Base-by-base conservation (phyloP, 2,888 invertebrate genomes). In the Hypena proboscidalis region DNA sequence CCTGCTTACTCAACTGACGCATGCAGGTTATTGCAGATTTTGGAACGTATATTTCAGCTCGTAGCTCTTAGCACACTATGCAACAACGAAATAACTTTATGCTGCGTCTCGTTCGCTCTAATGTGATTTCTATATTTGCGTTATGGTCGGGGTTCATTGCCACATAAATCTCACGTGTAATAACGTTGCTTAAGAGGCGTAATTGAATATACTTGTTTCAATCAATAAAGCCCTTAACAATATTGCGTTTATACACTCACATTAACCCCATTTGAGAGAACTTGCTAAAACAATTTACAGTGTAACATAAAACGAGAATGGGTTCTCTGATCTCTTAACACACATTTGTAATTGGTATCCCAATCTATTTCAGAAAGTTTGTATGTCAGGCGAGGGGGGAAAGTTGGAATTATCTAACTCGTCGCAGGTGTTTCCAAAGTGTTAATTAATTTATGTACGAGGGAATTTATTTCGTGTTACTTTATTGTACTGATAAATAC, bases 361-460 rank as follows among this genome's bases (percentile, higher is more conserved):
- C 63, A 73, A 77, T 80, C 74, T 76, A 74, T 78, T 74, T 65
- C 55, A 46, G 35, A 65, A 78, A 77, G 67, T 77, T 79, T 70
- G 45, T 53, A 63, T 59, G 59, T 67, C 65, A 62, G 62, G 54
- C 57, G 43, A 71, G 74, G 69, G 70, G 65, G 59, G 56, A 64
- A 79, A 80, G 66, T 80, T 78, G 70, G 70, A 32, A 79, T 80
- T 72, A 79, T 74, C 74, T 72, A 66, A 77, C 62, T 72, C 66
- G 54, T 66, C 63, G 66, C 80, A 82, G 80, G 80, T 84, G 82
- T 75, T 79, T 67, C 61, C 70, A 67, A 69, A 77, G 71, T 74
- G 76, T 78, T 81, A 80, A 83, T 84, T 80, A 82, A 85, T 84
- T 76, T 74, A 80, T 68, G 64, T 69, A 70, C 58, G 60, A 55